These are phyloP conservation scores for Lysandra coridon DNA, from an alignment of 2,888 invertebrate species.

Conservation along the genomic window DNA sequence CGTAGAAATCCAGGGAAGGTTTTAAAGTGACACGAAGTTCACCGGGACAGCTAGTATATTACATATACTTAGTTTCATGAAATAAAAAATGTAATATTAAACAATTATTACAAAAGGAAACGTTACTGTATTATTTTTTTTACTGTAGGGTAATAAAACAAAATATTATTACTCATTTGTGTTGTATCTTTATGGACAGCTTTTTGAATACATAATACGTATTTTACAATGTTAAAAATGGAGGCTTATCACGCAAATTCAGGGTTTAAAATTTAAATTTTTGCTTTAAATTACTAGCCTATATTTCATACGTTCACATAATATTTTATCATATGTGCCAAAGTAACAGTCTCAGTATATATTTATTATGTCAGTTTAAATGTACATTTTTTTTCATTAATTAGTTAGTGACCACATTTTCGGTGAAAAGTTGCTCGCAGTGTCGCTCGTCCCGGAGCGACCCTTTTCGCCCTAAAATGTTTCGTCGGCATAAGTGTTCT, in stretches of 20 bases:
- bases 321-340: background rate
- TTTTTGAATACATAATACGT: background rate
- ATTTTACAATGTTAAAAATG: background rate
- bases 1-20: no score
- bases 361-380: background rate
- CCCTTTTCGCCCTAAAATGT: slow-evolving; percentile 17
- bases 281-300: background rate
- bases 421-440: background rate
- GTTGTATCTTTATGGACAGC: background rate
- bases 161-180: background rate
- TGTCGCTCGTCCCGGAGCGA: background rate
- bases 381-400: background rate
- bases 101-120: no score
- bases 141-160: background rate
- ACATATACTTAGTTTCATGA: no score
- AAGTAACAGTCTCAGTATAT: background rate
- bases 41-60: no score
- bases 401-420: background rate
- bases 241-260: background rate
- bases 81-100: no score
- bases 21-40: no score
- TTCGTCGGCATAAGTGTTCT: slow-evolving; percentile 8
- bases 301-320: background rate
- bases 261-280: background rate
- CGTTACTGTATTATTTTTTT: no score